Base-by-base conservation (phyloP, 2,888 invertebrate species). In the Ichneumoninae sp. region DNA sequence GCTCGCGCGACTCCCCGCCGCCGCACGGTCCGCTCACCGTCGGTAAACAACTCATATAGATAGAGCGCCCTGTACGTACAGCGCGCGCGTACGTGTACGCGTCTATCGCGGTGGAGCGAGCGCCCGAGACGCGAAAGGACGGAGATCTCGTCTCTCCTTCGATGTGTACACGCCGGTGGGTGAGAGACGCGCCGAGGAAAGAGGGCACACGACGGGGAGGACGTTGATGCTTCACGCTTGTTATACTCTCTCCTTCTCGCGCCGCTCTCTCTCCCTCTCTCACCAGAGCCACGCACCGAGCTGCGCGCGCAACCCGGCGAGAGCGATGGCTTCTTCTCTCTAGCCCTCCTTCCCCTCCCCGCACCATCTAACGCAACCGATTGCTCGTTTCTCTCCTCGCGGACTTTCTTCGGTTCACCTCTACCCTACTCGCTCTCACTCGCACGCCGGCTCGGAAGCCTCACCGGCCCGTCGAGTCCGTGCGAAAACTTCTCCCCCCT, bases 251-350 rank as follows among this genome's bases (percentile, higher is more conserved):
- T 44, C 36, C 30, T 52, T 60, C 68, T 10, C 57, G 50, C 54
- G 47, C 69, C 16, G 40, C 44, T 47, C 13, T 57, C 52, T 71
- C 13, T 44, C 54, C 13, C 30, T 76, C 65, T 47, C 40, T 22
- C 22, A 19, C 74, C 65, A 60, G 57, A 10, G 75, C 66, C 69
- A 77, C 79, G 74, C 85, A 81, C 68, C 63, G 19, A 33, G 75
- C 71, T 86, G 83, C 83, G 83, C 83, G 81, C 83, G 86, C 86
- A 86, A 13, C 73, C 7, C 33, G n/a, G 74, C 33, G 68, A 77
- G 78, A 86, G 79, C 83, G 80, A 80, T 63, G 82, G 84, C 82
- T 84, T 63, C 82, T 74, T 77, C 76, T 83, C 81, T 54, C 54
- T 52, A 40, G 33, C 66, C 74, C 57, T 73, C 57, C 52, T 76